Evolutionary conservation across 2,113 vertebrate genomes (phyloP).

Genomic region (Gadus chalcogrammus): DNA sequence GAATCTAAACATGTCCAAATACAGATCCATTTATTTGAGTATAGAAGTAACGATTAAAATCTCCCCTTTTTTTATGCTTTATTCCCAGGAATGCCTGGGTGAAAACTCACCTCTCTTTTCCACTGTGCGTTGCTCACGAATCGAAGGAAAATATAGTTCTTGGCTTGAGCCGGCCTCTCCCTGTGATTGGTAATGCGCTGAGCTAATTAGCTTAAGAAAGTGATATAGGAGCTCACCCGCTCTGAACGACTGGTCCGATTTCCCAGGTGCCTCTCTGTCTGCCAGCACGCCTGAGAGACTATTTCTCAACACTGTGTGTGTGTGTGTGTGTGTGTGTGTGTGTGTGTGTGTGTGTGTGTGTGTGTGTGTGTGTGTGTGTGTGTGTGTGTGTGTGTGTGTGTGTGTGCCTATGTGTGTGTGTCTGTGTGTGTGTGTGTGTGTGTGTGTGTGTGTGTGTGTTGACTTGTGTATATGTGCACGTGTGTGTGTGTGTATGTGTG

Average conservation of each 20-base stretch:
- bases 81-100: slow-evolving; percentile 47
- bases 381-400: too few relatives aligned
- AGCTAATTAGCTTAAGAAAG: slow-evolving; percentile 70
- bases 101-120: slow-evolving; percentile 49
- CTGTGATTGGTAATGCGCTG: slow-evolving; percentile 66
- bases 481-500: too few relatives aligned
- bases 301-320: slow-evolving; percentile 33
- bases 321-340: too few relatives aligned
- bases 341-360: too few relatives aligned
- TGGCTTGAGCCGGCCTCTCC: slow-evolving; percentile 61
- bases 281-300: slow-evolving; percentile 53
- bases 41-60: slow-evolving; percentile 39
- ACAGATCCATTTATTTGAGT: slow-evolving; percentile 21
- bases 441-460: too few relatives aligned
- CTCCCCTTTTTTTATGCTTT: slow-evolving; percentile 40
- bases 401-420: too few relatives aligned
- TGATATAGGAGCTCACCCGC: slow-evolving; percentile 46
- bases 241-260: slow-evolving; percentile 66
- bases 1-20: too few relatives aligned
- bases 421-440: too few relatives aligned
- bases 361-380: too few relatives aligned
- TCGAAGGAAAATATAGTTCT: slow-evolving; percentile 72
- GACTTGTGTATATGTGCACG: too few relatives aligned
- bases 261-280: slow-evolving; percentile 76
- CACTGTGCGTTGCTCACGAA: slow-evolving; percentile 51